Evolutionary conservation across 2,888 invertebrate genomes (phyloP), one percentile per base, ranked within the genome.

Genomic region (Apamea crenata): DNA sequence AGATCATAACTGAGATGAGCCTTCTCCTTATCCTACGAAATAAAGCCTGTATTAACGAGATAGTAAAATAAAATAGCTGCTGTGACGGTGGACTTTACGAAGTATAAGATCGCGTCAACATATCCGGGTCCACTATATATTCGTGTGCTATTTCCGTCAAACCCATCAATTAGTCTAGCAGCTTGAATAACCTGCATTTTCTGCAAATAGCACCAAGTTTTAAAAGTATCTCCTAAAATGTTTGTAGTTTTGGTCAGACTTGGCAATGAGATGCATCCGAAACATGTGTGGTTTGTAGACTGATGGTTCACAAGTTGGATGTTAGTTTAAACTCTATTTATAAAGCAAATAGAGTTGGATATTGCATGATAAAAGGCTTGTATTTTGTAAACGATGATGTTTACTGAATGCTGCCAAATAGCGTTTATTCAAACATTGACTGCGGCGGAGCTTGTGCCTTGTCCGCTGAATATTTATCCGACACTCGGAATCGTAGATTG

Each of bases 381-480:
- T 53, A 32, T 73, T 40, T 32, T 4, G 67, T 63, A 59, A 29
- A 65, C 29, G n/a, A 40, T 63, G 50, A 72, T 72, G 65, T 78
- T 68, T 61, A 71, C 68, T 16, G 47, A n/a, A 36, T 32, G 44
- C 59, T 77, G 65, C 71, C 65, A 82, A 76, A 74, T 71, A 63
- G 47, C 47, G 53, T 85, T 70, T 76, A 76, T 65, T 70, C 70
- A 78, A 75, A 71, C 75, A 78, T 65, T 78, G 71, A 84, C 72
- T 85, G 71, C n/a, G 61, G 74, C 61, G 74, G 69, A 81, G 69
- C 61, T 78, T 40, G 36, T 86, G 83, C 80, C 74, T 69, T 40
- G 73, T 71, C 44, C 44, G 47, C 47, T 82, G 67, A 85, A 78
- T 82, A 85, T 85, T 84, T 74, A 82, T 78, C 40, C 40, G 21